A percentile compares a stretch with the other conserved stretches of the same genome.
Conservation (phyloP, 2,113 vertebrate genomes). For the Cygnus atratus region DNA sequence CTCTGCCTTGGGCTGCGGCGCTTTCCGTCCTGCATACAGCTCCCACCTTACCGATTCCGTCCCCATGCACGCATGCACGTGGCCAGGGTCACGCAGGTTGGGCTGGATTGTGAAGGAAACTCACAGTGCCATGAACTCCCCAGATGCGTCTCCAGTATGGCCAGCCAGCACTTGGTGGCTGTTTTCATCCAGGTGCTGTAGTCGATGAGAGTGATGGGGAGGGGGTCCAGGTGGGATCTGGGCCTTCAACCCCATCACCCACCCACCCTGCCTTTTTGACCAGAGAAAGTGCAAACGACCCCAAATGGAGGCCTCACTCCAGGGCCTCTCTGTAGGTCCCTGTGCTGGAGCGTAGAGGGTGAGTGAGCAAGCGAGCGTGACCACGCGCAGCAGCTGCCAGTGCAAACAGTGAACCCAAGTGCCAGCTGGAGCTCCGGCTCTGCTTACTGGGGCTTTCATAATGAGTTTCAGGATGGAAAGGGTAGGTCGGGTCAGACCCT, state of each 20-base stretch:
- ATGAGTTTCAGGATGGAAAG: constrained; percentile 69
- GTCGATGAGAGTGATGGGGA: constrained; percentile 22
- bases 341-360: constrained; percentile 59
- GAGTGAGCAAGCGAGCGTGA: constrained; percentile 56
- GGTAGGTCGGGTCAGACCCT: constrained; percentile 79
- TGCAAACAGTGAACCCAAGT: background rate
- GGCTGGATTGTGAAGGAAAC: constrained; percentile 81
- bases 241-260: constrained; percentile 14
- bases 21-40: background rate
- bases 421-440: constrained; percentile 29
- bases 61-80: fast-evolving
- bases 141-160: constrained; percentile 34
- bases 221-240: background rate
- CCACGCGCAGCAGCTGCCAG: background rate
- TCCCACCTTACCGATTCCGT: background rate
- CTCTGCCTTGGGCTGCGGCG: fast-evolving
- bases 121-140: constrained; percentile 31
- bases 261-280: background rate
- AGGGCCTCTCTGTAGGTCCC: constrained; percentile 18
- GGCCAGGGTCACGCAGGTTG: constrained; percentile 67
- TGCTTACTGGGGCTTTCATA: constrained; percentile 60
- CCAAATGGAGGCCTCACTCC: constrained; percentile 31
- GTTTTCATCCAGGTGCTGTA: background rate
- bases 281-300: constrained; percentile 31
- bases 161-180: constrained; percentile 38